Conservation (phyloP, 2,797 vertebrate genomes). For the Chloroceryle amazona region DNA sequence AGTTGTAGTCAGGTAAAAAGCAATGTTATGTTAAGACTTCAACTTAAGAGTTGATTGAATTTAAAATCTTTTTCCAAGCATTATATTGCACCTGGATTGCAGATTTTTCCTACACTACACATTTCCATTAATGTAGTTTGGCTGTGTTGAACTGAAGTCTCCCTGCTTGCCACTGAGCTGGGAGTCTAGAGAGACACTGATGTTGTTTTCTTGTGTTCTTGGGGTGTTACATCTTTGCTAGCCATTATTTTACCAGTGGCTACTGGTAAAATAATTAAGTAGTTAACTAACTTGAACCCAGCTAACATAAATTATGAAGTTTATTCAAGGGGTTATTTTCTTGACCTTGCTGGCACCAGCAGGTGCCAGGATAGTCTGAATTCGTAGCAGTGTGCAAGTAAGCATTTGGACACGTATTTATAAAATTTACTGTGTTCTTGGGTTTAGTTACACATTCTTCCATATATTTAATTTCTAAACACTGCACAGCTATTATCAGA, state of each 20-base stretch:
- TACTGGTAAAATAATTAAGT: not conserved
- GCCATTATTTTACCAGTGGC: no score
- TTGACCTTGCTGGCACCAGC: not conserved
- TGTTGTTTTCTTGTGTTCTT: not conserved
- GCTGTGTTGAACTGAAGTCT: not conserved
- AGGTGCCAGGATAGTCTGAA: not conserved
- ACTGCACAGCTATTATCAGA: not conserved
- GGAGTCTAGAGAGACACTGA: not conserved
- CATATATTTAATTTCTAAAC: not conserved
- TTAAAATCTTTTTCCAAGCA: not conserved
- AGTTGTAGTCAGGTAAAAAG: not conserved
- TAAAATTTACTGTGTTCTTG: not conserved
- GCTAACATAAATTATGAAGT: not conserved
- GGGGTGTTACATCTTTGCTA: not conserved
- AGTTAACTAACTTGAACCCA: not conserved
- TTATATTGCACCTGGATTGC: not conserved
- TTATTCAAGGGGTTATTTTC: not conserved
- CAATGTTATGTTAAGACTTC: not conserved
- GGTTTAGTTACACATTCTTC: not conserved
- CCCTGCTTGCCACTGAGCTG: not conserved
- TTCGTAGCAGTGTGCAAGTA: not conserved
- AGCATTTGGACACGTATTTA: not conserved
- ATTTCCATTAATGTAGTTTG: not conserved
- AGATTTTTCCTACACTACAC: fast-evolving
- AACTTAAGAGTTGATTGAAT: not conserved